Percentiles rank a stretch among this genome's conserved stretches.
Conservation (phyloP, 2,888 invertebrate species). For the Rhagonycha lutea region DNA sequence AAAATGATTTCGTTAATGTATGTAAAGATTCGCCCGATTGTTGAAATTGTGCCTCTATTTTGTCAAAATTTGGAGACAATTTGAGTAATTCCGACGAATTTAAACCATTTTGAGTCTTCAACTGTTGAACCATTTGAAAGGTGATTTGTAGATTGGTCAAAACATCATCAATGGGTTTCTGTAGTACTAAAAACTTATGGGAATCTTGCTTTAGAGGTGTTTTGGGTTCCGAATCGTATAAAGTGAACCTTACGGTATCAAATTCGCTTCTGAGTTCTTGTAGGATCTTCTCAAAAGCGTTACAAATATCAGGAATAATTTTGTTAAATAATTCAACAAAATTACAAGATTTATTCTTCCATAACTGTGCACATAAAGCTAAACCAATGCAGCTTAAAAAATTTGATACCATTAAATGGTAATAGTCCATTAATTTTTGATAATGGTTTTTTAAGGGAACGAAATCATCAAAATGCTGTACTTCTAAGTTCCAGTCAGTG, state of each 20-base stretch:
- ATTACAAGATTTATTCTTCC: constrained; percentile 6
- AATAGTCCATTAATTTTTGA: neutral
- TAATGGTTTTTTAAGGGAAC: neutral
- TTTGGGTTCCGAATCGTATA: neutral
- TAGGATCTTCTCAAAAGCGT: neutral
- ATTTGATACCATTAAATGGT: constrained; percentile 18
- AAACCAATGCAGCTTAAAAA: constrained; percentile 21
- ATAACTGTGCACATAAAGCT: constrained; percentile 15
- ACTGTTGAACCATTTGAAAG: constrained; percentile 10
- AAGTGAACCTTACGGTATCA: neutral
- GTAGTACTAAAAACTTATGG: neutral
- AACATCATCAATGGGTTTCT: constrained; percentile 2
- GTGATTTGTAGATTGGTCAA: constrained; percentile 11
- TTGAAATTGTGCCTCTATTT: neutral
- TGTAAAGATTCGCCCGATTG: neutral
- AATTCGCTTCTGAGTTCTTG: neutral
- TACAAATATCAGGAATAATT: constrained; percentile 2
- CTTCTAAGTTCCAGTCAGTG: neutral
- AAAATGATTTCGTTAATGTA: neutral
- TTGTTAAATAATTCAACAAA: constrained; percentile 11
- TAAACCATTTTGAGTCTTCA: neutral
- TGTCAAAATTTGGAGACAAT: neutral
- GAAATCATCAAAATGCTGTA: neutral
- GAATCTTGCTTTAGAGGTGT: neutral
- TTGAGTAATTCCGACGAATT: neutral